These are phyloP conservation scores for Drosophila ustulata DNA, from an alignment of 2,888 invertebrate genomes.

Conservation along the genomic window DNA sequence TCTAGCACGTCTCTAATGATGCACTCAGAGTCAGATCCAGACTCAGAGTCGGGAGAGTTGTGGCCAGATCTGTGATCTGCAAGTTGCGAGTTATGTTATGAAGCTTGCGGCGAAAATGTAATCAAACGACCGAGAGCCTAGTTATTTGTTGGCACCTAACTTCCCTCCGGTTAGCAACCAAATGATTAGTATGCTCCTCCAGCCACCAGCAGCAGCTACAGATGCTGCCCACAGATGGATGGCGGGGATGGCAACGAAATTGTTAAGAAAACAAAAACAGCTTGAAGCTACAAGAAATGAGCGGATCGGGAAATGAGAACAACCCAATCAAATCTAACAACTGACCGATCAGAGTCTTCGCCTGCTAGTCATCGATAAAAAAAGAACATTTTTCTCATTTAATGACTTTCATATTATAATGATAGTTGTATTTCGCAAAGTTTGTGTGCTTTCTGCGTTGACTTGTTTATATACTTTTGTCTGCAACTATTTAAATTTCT, in stretches of 20 bases:
- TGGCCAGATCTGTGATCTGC: constrained; percentile 13
- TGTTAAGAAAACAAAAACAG: constrained; percentile 39
- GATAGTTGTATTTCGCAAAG: neutral
- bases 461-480: neutral
- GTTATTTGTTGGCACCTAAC: constrained; percentile 77
- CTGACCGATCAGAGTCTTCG: neutral
- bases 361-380: neutral
- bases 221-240: constrained; percentile 3
- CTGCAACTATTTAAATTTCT: too few species aligned
- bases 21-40: constrained; percentile 69
- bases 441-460: neutral
- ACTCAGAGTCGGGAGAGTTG: constrained; percentile 14
- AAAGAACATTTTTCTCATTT: constrained; percentile 19
- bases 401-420: constrained; percentile 38
- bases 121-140: constrained; percentile 56
- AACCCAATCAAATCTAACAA: constrained; percentile 25
- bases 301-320: constrained; percentile 21
- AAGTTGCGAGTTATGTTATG: constrained; percentile 9
- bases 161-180: constrained; percentile 66
- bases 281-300: constrained; percentile 5
- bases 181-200: constrained; percentile 63
- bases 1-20: constrained; percentile 78
- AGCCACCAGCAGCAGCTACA: constrained; percentile 32
- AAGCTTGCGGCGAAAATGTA: constrained; percentile 46
- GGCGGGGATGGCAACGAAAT: constrained; percentile 44